Conservation (phyloP, 2,888 invertebrate species). For the Lasioglossum vierecki region DNA sequence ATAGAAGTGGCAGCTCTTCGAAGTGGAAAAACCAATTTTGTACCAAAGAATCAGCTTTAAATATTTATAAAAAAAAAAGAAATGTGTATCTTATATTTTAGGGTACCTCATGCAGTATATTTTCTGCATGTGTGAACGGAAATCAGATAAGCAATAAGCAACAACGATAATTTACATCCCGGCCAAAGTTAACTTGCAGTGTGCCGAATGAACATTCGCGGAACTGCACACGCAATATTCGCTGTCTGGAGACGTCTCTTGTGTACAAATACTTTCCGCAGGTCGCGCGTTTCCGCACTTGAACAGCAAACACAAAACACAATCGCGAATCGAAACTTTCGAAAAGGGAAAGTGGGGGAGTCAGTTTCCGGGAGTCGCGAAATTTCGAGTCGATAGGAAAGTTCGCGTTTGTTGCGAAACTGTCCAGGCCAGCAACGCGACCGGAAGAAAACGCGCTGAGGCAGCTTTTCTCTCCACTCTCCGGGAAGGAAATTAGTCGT, state of each 20-base stretch:
- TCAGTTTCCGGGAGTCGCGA: background rate
- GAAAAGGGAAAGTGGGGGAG: constrained; percentile 2
- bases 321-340: background rate
- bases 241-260: background rate
- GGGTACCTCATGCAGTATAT: background rate
- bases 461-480: background rate
- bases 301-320: background rate
- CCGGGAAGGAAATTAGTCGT: constrained; percentile 3
- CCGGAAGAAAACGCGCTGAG: background rate
- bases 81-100: background rate
- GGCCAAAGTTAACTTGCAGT: background rate
- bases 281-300: background rate
- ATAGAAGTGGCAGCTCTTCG: background rate
- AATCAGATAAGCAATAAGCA: background rate
- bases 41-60: background rate
- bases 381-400: background rate
- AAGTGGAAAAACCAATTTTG: background rate
- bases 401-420: background rate
- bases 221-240: background rate
- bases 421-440: background rate
- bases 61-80: background rate
- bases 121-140: background rate
- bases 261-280: background rate
- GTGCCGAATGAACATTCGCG: background rate
- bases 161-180: background rate